phyloP scores from a whole-genome alignment of 2,888 invertebrate genomes.

The Tiliacea citrago region DNA sequence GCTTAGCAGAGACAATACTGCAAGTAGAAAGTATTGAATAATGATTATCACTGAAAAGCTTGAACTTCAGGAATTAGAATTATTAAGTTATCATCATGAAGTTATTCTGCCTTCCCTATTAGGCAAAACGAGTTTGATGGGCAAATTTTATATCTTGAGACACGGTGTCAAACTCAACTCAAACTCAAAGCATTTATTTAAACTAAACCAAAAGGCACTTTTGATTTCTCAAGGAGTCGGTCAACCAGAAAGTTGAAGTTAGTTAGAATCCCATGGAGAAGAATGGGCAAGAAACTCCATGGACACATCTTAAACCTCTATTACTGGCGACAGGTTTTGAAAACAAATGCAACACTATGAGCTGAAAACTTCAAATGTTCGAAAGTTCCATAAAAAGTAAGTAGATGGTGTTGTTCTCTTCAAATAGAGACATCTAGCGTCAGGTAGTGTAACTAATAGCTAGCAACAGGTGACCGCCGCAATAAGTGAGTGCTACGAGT shows the following conservation, averaged over 20 bases:
- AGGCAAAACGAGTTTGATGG: background rate
- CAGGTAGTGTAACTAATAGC: slow-evolving; percentile 3
- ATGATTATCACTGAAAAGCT: background rate
- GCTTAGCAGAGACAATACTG: too few species aligned
- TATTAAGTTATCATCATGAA: background rate
- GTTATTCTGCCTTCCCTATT: background rate
- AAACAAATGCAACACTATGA: background rate
- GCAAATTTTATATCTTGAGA: too few species aligned
- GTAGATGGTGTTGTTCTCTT: slow-evolving; percentile 42
- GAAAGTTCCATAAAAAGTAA: background rate
- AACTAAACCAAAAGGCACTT: background rate
- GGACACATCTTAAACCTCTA: background rate
- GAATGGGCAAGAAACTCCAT: background rate
- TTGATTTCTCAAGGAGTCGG: background rate
- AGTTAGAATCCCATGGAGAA: too few species aligned
- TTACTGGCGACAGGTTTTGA: background rate
- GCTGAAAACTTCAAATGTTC: too few species aligned
- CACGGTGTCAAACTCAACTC: background rate
- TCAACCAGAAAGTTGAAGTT: background rate
- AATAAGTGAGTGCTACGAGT: background rate
- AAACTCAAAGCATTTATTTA: background rate
- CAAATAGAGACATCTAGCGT: slow-evolving; percentile 26
- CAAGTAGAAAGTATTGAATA: background rate
- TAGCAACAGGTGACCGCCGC: background rate
- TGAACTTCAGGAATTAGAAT: background rate